These are phyloP conservation scores for Deroptyus accipitrinus DNA, from an alignment of 2,113 vertebrate species.

Conservation along the genomic window DNA sequence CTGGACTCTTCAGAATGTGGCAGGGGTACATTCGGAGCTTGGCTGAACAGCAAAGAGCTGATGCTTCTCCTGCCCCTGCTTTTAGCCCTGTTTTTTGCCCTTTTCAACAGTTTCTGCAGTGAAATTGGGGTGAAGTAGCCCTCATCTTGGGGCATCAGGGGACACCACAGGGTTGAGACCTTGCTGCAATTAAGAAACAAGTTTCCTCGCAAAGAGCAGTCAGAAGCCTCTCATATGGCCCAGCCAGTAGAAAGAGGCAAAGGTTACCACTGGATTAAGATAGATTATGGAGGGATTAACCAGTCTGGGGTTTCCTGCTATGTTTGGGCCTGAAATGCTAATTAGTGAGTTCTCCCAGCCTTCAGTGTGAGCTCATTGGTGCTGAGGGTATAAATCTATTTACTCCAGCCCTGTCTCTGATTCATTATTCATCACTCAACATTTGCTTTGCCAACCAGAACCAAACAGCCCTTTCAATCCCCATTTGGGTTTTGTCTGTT, in stretches of 20 bases:
- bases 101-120: not conserved
- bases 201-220: not conserved
- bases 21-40: fast-evolving
- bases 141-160: not conserved
- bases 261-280: not conserved
- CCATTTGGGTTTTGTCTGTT: not conserved
- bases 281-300: not conserved
- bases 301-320: not conserved
- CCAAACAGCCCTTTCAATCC: not conserved
- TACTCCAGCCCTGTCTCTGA: not conserved
- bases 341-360: not conserved
- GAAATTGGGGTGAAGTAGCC: not conserved
- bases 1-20: fast-evolving
- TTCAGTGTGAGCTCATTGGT: not conserved
- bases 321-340: not conserved
- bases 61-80: not conserved
- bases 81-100: not conserved
- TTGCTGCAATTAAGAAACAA: not conserved
- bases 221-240: not conserved
- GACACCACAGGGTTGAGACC: not conserved
- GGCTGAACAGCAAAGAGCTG: not conserved
- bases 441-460: not conserved
- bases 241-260: not conserved
- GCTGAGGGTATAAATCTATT: not conserved
- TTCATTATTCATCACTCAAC: constrained; percentile 17